A percentile compares a stretch with the other conserved stretches of the same genome.
Evolutionary conservation across 2,888 invertebrate species (phyloP).

Genomic region (Plebejus argus): DNA sequence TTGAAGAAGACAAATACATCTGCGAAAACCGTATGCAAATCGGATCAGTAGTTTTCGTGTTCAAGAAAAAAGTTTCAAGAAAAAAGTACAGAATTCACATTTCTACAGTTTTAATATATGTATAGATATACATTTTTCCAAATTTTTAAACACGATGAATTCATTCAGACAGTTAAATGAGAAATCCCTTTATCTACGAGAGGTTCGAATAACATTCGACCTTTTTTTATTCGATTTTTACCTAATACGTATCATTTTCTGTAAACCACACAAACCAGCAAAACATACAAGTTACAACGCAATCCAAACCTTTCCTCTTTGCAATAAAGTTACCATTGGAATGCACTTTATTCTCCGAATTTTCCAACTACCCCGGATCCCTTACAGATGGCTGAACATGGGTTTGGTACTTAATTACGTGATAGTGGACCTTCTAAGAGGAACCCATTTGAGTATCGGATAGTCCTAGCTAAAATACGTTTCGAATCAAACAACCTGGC

Average conservation of each 20-base stretch:
- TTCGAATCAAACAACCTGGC: not conserved
- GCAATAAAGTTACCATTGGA: conserved; percentile 46
- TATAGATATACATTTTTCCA: too few relatives aligned
- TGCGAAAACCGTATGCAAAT: too few relatives aligned
- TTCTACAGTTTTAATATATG: too few relatives aligned
- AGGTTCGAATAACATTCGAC: not conserved
- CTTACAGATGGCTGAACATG: conserved; percentile 69
- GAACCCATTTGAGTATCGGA: conserved; percentile 45
- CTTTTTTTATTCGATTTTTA: conserved; percentile 14
- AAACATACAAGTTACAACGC: not conserved
- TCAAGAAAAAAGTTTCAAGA: too few relatives aligned
- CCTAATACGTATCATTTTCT: not conserved
- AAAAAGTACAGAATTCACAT: too few relatives aligned
- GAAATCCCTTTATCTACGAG: not conserved
- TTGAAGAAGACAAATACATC: too few relatives aligned
- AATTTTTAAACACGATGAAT: not conserved
- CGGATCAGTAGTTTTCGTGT: too few relatives aligned
- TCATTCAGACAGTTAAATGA: not conserved
- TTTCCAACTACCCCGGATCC: conserved; percentile 59
- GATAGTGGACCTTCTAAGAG: conserved; percentile 71
- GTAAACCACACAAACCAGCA: not conserved
- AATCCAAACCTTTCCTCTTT: not conserved
- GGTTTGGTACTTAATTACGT: conserved; percentile 75
- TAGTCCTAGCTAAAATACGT: conserved; percentile 2
- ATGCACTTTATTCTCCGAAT: conserved; percentile 40